Evolutionary conservation across 2,888 invertebrate species (phyloP), one percentile per base, ranked within the genome.

Genomic region (Stratiomys singularior): DNA sequence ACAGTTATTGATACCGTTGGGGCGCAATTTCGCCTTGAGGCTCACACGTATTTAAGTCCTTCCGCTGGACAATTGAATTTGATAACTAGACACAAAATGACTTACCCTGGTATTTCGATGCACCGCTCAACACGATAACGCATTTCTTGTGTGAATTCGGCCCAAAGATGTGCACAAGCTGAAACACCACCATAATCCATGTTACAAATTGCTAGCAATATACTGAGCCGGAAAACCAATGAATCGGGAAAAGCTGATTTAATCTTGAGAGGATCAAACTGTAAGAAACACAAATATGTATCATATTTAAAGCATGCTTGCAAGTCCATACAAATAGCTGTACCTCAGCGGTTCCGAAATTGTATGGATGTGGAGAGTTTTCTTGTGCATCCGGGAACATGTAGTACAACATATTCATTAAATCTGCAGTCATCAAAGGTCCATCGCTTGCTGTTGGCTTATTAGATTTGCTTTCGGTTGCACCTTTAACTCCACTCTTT

Each of bases 111-210:
- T 81, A 97, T 91, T 47, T 89, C 84, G 79, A 93, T 90, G 76
- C 90, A 90, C 82, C 92, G 92, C 83, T 98, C 97, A 94, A 97
- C 97, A 30, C 97, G 89, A 83, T 93, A 94, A 80, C 97, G 91
- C 85, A 99, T 90, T 86, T 97, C 96, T 82, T 96, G 92, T 0
- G 94, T 91, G 84, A 99, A 95, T 85, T 97, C 97, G 83, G 95
- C 94, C 98, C 98, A 99, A 15, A 98, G 85, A 84, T 98, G 96
- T 0, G 96, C 95, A 76, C 97, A 89, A 71, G 94, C 93, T 66
- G 87, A 87, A 0, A 92, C 89, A 4, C 95, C 92, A 0, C 95
- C 95, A 23, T 94, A 91, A 52, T 92, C 93, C 80, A 93, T 91
- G 74, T 92, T 89, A 64, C 93, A 90, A 78, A 94, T 92, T 23